Evolutionary conservation across 1,140 invertebrate species (phyloP).

Genomic region (Goniozus legneri): DNA sequence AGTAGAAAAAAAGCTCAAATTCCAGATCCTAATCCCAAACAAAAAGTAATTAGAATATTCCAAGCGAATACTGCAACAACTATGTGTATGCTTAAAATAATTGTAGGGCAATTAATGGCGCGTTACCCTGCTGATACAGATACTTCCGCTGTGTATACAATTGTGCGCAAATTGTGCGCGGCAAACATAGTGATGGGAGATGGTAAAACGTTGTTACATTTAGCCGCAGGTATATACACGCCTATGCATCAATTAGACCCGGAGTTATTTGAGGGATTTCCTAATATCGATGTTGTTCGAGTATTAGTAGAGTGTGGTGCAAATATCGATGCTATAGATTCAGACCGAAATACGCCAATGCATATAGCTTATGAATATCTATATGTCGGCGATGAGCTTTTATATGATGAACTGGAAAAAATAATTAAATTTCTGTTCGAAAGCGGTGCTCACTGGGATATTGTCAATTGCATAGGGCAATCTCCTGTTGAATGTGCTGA

Average conservation of each 20-base stretch:
- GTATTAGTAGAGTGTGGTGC: constrained; percentile 82
- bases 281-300: constrained; percentile 71
- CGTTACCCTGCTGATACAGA: constrained; percentile 55
- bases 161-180: constrained; percentile 67
- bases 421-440: constrained; percentile 67
- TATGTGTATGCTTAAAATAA: constrained; percentile 81
- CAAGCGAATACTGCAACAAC: constrained; percentile 83
- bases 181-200: constrained; percentile 61
- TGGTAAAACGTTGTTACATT: constrained; percentile 78
- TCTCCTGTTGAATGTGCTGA: constrained; percentile 68
- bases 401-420: constrained; percentile 66
- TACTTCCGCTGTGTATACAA: constrained; percentile 58
- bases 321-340: constrained; percentile 78
- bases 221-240: constrained; percentile 79
- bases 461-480: constrained; percentile 64
- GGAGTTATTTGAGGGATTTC: constrained; percentile 86
- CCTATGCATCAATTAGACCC: constrained; percentile 90
- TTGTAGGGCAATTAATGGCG: constrained; percentile 70
- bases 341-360: constrained; percentile 76
- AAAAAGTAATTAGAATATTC: constrained; percentile 64
- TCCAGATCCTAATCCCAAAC: constrained; percentile 65
- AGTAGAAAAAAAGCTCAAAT: constrained; percentile 66
- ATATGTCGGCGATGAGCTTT: constrained; percentile 62
- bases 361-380: constrained; percentile 77
- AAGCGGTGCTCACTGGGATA: constrained; percentile 71